Evolutionary conservation across 2,113 vertebrate species (phyloP), one percentile per base, ranked within the genome.

Genomic region (Sapayoa aenigma): DNA sequence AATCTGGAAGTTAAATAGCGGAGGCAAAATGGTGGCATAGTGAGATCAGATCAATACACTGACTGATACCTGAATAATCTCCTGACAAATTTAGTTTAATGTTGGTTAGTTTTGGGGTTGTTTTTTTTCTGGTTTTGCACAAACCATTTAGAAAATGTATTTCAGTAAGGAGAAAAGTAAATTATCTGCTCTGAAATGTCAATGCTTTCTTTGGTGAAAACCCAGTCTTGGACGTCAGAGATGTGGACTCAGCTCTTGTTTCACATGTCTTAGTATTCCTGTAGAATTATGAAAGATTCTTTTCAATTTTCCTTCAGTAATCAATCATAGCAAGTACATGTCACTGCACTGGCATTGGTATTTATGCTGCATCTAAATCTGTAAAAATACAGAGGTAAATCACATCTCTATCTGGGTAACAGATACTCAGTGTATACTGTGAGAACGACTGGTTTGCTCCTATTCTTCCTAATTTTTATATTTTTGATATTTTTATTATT

Each of bases 251-350:
- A 77, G 11, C 23, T 84, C 25, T 24, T 24, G 5, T 37, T 55
- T 73, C 30, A 21, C 4, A 6, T 15, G 6, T 14, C 21, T 67
- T 50, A 73, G 9, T 4, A 52, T 60, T 87, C 16, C 33, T 47
- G 6, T 30, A 69, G 31, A 49, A 42, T 10, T 39, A 27, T n/a
- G 18, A 55, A 84, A 65, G 16, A 27, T 33, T 62, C 6, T 58
- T 78, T 56, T 69, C 46, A 5, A 11, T 60, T 94, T 90, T 56
- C 25, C 11, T 52, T 74, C 39, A 37, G n/a, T 37, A 44, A 37
- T 68, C 37, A 59, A 5, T 56, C 13, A 3, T 1, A 71, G 6
- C 6, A 63, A 27, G 11, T 0, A 0, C 33, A 10, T 44, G 25
- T 12, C 16, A 35, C 55, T 77, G 49, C 31, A 56, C 14, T 50